phyloP scores from a whole-genome alignment of 2,888 invertebrate genomes.

The Hesperia comma region DNA sequence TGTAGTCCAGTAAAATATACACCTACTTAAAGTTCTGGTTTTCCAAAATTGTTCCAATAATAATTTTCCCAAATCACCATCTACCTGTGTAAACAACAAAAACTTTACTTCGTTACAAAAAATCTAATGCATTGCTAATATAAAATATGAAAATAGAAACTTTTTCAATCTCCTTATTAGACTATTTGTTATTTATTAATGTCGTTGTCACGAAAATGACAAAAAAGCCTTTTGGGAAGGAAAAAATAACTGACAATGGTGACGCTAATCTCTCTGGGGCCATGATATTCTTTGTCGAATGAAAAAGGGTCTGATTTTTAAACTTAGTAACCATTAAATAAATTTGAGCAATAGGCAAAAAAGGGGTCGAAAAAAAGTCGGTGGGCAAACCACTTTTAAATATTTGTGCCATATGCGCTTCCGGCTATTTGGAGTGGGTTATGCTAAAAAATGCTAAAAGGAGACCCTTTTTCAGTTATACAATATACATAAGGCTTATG shows the following conservation, averaged over 20 bases:
- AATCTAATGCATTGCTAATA: conserved; percentile 28
- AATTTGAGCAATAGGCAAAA: conserved; percentile 66
- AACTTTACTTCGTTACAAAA: conserved; percentile 11
- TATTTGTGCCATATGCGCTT: conserved; percentile 82
- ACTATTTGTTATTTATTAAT: conserved; percentile 80
- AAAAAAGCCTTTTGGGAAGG: conserved; percentile 58
- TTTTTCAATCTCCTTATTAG: conserved; percentile 60
- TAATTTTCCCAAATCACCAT: conserved; percentile 1
- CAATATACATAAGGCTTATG: conserved; percentile 52
- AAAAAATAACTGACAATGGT: conserved; percentile 76
- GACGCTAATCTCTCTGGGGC: conserved; percentile 76
- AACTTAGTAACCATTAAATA: conserved; percentile 82
- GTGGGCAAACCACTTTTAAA: conserved; percentile 76
- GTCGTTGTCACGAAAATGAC: conserved; percentile 66
- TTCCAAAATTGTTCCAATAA: background rate
- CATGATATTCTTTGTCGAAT: conserved; percentile 69
- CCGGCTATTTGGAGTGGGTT: conserved; percentile 82
- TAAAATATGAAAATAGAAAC: conserved; percentile 64
- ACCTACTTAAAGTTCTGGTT: background rate
- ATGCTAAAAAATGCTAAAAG: conserved; percentile 72
- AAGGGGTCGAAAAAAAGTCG: conserved; percentile 63
- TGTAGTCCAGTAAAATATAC: too few relatives aligned
- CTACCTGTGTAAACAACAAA: conserved; percentile 14
- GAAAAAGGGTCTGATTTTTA: conserved; percentile 73
- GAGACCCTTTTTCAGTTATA: conserved; percentile 51